A percentile compares a stretch with the other conserved stretches of the same genome.
Evolutionary conservation across 2,888 invertebrate species (phyloP).

Genomic region (Rutpela maculata): DNA sequence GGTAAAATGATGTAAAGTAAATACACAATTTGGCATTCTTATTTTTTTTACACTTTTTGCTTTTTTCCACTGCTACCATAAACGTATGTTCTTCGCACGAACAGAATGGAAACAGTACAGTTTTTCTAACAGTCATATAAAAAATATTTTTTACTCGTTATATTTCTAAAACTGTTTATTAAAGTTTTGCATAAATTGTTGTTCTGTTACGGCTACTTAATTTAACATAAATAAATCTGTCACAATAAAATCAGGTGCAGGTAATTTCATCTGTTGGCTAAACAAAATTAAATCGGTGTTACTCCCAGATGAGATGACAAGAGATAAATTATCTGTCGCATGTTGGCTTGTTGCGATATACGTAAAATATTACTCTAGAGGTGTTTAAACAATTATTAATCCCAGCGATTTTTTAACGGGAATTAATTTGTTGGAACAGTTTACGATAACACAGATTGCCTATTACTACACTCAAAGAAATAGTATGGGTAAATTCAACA

Average conservation of each 20-base stretch:
- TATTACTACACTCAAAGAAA: no score
- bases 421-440: neutral
- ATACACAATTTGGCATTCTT: no score
- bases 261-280: neutral
- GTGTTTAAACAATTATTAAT: conserved; percentile 4
- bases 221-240: neutral
- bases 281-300: conserved; percentile 2
- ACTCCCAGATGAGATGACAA: conserved; percentile 4
- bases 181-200: no score
- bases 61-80: no score
- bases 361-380: conserved; percentile 1
- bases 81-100: no score
- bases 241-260: conserved; percentile 3
- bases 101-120: no score
- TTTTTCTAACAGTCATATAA: no score
- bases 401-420: neutral
- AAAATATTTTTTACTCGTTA: no score
- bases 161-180: no score
- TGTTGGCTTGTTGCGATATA: conserved; percentile 1
- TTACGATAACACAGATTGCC: neutral
- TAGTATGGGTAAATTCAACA: no score
- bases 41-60: no score
- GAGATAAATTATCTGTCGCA: conserved; percentile 2
- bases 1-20: no score
- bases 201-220: neutral